Evolutionary conservation across 2,888 invertebrate species (phyloP).

Genomic region (Gandaritis pyraliata): DNA sequence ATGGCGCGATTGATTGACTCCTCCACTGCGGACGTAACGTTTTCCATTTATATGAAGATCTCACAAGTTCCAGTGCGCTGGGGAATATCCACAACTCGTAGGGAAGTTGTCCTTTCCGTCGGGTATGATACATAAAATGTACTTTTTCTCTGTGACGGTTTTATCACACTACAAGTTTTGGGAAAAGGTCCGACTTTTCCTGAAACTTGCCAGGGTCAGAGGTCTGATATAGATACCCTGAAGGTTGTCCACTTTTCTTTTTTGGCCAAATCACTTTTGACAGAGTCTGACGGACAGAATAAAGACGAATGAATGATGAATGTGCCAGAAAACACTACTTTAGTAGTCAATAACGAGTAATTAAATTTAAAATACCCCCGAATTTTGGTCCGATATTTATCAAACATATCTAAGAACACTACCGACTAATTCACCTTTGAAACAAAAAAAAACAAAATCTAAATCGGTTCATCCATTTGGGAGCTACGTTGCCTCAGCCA

Average conservation of each 20-base stretch:
- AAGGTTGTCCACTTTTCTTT: neutral
- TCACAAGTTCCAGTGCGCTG: constrained; percentile 55
- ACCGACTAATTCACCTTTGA: no score
- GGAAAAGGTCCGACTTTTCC: constrained; percentile 6
- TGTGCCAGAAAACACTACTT: no score
- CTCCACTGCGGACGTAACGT: constrained; percentile 63
- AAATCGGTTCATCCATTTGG: no score
- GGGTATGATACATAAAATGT: constrained; percentile 40
- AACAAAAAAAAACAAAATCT: no score
- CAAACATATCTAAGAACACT: no score
- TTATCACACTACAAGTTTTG: constrained; percentile 33
- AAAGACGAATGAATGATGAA: no score
- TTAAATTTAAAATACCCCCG: no score
- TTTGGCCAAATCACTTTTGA: no score
- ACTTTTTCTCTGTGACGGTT: constrained; percentile 36
- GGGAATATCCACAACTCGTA: constrained; percentile 47
- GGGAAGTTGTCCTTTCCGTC: constrained; percentile 36
- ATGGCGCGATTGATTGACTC: constrained; percentile 71
- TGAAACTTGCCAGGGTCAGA: neutral
- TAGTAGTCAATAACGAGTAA: no score
- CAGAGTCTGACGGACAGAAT: no score
- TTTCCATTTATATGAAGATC: constrained; percentile 75
- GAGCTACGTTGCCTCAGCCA: no score
- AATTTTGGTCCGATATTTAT: no score
- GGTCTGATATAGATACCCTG: neutral